phyloP scores from a whole-genome alignment of 2,888 invertebrate genomes.

The Trissolcus brochymenae region DNA sequence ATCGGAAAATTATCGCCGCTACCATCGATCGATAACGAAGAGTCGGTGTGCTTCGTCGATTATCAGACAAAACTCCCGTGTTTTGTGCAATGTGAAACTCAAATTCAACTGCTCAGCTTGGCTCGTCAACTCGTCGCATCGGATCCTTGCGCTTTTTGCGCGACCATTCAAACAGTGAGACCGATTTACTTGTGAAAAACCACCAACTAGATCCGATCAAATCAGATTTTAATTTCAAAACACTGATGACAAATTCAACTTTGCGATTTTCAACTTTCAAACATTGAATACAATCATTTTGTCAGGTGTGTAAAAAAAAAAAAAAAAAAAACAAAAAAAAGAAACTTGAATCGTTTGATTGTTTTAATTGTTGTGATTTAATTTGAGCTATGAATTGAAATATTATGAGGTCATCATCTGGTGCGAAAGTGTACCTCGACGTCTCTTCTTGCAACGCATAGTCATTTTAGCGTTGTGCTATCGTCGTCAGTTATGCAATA shows the following conservation, averaged over 20 bases:
- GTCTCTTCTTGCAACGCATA: constrained; percentile 36
- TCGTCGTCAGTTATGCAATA: constrained; percentile 69
- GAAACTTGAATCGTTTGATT: neutral
- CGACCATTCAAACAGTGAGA: too few relatives aligned
- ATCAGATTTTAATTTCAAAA: too few relatives aligned
- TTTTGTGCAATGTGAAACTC: constrained; percentile 33
- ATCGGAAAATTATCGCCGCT: constrained; percentile 31
- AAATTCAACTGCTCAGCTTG: too few relatives aligned
- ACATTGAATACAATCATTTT: too few relatives aligned
- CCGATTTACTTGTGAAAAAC: too few relatives aligned
- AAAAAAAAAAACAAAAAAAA: neutral
- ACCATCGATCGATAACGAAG: constrained; percentile 51
- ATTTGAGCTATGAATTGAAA: too few relatives aligned
- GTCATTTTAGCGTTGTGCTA: constrained; percentile 63
- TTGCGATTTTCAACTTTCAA: neutral
- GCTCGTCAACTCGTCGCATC: too few relatives aligned
- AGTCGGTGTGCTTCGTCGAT: constrained; percentile 39
- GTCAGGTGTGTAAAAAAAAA: too few relatives aligned
- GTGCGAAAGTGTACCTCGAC: constrained; percentile 22
- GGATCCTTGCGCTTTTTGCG: too few relatives aligned
- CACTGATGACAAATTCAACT: too few relatives aligned
- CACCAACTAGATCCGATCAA: too few relatives aligned
- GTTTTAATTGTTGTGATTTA: neutral
- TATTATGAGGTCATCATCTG: too few relatives aligned
- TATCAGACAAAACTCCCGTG: constrained; percentile 27